Conservation (phyloP, 2,113 vertebrate species). For the Oryzias curvinotus region DNA sequence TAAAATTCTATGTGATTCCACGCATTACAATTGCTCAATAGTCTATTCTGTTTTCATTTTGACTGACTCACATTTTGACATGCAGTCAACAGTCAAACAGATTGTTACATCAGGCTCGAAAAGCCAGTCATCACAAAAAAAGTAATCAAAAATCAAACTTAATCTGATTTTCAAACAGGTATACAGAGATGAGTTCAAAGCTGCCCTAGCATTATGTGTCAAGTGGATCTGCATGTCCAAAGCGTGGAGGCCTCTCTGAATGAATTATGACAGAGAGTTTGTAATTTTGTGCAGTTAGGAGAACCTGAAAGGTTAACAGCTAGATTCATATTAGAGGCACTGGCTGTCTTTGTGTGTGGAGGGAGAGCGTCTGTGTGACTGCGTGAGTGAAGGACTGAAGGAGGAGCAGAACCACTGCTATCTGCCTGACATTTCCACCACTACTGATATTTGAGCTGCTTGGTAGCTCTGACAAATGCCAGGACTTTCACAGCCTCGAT, state of each 20-base stretch:
- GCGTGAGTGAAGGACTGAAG: conserved; percentile 15
- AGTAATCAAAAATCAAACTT: conserved; percentile 61
- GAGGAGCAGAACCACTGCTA: conserved; percentile 68
- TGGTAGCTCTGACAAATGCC: conserved; percentile 93
- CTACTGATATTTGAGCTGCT: conserved; percentile 91
- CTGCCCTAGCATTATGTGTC: conserved; percentile 46
- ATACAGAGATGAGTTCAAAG: conserved; percentile 11
- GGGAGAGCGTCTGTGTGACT: conserved; percentile 49
- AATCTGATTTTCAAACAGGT: conserved; percentile 54
- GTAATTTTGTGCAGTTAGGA: conserved; percentile 72
- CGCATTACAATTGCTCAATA: not conserved
- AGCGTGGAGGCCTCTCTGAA: conserved; percentile 52
- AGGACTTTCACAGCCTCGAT: conserved; percentile 87
- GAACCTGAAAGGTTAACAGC: conserved; percentile 91
- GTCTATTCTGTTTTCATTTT: conserved; percentile 1
- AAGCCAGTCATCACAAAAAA: conserved; percentile 40
- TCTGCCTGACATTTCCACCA: conserved; percentile 98
- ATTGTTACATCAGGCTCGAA: conserved; percentile 22
- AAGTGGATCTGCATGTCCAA: conserved; percentile 58
- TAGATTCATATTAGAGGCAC: conserved; percentile 81
- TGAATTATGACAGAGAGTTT: conserved; percentile 79
- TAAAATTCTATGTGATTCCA: not conserved
- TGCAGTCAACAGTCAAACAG: conserved; percentile 11
- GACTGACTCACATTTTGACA: conserved; percentile 10
- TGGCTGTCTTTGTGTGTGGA: conserved; percentile 56